Evolutionary conservation across 2,797 vertebrate species (phyloP).

Genomic region (Aplochiton taeniatus): DNA sequence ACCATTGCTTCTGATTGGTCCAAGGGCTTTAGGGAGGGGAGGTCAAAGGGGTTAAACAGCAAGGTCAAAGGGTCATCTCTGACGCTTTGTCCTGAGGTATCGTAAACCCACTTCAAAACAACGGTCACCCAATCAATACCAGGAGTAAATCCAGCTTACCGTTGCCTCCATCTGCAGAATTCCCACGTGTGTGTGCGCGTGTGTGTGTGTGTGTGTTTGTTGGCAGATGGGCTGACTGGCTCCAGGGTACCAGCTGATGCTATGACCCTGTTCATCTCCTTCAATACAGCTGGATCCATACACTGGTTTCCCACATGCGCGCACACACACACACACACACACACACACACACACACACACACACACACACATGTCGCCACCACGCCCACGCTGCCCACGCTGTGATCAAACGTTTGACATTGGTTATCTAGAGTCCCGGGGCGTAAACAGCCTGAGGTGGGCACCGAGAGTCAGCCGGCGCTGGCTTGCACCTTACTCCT

Average conservation of each 20-base stretch:
- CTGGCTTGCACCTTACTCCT: background rate
- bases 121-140: background rate
- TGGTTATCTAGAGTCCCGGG: background rate
- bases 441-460: constrained; percentile 2
- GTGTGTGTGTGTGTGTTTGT: background rate
- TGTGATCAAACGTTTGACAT: background rate
- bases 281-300: background rate
- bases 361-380: background rate
- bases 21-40: background rate
- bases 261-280: background rate
- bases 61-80: constrained; percentile 3
- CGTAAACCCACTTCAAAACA: constrained; percentile 12
- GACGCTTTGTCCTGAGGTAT: background rate
- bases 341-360: constrained; percentile 6
- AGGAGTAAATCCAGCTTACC: background rate
- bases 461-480: background rate
- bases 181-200: background rate
- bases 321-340: constrained; percentile 9
- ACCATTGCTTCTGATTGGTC: background rate
- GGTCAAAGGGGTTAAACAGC: constrained; percentile 10
- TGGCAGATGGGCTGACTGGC: background rate
- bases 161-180: background rate
- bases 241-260: constrained; percentile 3
- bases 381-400: too few species aligned
- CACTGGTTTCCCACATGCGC: too few species aligned